Evolutionary conservation across 2,888 invertebrate genomes (phyloP), one percentile per base, ranked within the genome.

Genomic region (Pristionchus exspectatus): DNA sequence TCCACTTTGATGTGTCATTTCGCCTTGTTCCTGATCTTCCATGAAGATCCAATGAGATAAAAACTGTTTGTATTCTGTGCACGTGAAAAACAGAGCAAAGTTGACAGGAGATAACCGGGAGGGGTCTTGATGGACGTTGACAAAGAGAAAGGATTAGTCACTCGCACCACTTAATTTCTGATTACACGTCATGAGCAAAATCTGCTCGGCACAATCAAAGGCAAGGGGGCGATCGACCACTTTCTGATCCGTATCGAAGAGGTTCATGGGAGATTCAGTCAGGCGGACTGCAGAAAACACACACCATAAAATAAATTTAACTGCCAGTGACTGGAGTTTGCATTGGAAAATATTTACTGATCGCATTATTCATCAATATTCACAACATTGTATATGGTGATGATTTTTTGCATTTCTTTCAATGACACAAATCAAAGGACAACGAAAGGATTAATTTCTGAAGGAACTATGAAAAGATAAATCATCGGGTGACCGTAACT

Each of bases 41-140:
- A 74, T 74, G 24, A 74, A 74, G 74, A 44, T 38, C 74, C 38
- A 33, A 74, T 38, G 38, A 24, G 74, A 74, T 74, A 74, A 74
- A 74, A 74, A 33, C 21, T 74, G 74, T 74, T 74, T 74, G 38
- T 38, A 44, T 38, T 33, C 44, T 74, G 9, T 50, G 33, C 38
- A 74, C 38, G 24, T 74, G 74, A 21, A 74, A 2, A 74, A n/a
- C 63, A 63, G n/a, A n/a, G 24, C 44, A 74, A 74, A 74, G 38
- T 44, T 74, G 74, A 74, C 44, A 74, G 33, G 74, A 74, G 9
- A 33, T 74, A 74, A 74, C 10, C 44, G 21, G 7, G 21, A 56
- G 56, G 4, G 27, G 2, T 27, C 30, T 30, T 16, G 1, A 27
- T 72, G 38, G 38, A 14, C 27, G 18, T 27, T 3, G 38, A 74